Percentiles rank a stretch among this genome's conserved stretches.
phyloP scores from a whole-genome alignment of 1,140 invertebrate species.

The Trachymyrmex septentrionalis region DNA sequence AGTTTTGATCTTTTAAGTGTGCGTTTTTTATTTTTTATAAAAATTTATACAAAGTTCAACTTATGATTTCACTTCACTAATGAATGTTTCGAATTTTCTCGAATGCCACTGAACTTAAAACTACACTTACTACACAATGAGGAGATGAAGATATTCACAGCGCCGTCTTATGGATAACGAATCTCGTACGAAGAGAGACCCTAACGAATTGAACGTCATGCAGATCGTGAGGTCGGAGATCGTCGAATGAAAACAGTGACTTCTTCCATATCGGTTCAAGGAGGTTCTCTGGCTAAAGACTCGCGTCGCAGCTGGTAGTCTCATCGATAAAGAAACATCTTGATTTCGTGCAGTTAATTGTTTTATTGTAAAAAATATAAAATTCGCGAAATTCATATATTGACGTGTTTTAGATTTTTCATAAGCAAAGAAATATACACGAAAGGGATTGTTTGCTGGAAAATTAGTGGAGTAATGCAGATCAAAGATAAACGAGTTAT shows the following conservation, averaged over 20 bases:
- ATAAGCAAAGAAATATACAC: neutral
- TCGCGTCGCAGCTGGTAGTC: neutral
- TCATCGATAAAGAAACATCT: constrained; percentile 30
- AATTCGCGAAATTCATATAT: neutral
- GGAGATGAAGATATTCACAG: neutral
- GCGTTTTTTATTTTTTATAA: neutral
- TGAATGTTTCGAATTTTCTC: neutral
- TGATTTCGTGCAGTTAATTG: neutral
- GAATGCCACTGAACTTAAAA: neutral
- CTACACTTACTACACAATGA: neutral
- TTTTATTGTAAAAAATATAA: neutral
- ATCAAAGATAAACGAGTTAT: constrained; percentile 85
- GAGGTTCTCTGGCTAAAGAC: neutral
- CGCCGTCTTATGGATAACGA: neutral
- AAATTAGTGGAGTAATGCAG: constrained; percentile 72
- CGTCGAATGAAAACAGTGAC: constrained; percentile 37
- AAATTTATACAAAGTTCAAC: constrained; percentile 3
- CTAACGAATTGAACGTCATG: constrained; percentile 34
- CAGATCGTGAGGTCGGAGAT: constrained; percentile 68
- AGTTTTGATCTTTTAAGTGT: neutral
- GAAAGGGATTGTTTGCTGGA: neutral
- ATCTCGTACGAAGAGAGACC: constrained; percentile 20
- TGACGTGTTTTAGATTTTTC: neutral
- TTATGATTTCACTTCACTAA: neutral
- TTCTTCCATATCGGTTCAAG: constrained; percentile 57